Evolutionary conservation across 1,140 invertebrate species (phyloP).

Genomic region (Branchinecta lynchi): DNA sequence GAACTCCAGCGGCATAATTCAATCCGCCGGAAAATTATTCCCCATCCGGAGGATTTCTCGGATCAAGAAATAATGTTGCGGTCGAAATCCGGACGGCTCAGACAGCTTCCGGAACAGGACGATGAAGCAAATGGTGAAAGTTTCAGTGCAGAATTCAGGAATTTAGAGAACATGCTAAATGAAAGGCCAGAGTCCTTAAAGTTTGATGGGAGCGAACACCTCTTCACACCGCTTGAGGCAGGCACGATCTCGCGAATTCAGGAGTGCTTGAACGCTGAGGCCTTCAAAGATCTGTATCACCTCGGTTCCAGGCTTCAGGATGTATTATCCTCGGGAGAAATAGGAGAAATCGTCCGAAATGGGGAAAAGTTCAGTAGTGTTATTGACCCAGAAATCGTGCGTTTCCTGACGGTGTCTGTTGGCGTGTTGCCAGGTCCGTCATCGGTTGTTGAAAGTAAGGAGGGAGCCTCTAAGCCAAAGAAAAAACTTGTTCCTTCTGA

Average conservation of each 20-base stretch:
- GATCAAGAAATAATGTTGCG: background rate
- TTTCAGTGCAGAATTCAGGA: background rate
- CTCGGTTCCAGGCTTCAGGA: conserved; percentile 30
- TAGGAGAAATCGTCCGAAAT: conserved; percentile 32
- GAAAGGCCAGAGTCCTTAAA: background rate
- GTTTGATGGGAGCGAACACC: background rate
- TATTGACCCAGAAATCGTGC: conserved; percentile 28
- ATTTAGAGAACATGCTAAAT: background rate
- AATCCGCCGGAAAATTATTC: conserved; percentile 26
- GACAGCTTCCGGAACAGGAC: background rate
- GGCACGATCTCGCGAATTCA: conserved; percentile 26
- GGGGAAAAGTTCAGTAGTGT: conserved; percentile 28
- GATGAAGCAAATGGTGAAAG: background rate
- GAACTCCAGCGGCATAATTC: conserved; percentile 27
- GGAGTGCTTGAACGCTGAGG: conserved; percentile 28
- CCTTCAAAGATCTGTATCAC: conserved; percentile 30
- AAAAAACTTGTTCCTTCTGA: background rate
- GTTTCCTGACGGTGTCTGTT: conserved; percentile 24
- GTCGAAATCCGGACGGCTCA: background rate
- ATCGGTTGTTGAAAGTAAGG: background rate
- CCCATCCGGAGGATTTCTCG: conserved; percentile 22
- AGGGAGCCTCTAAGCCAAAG: background rate
- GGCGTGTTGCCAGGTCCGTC: background rate
- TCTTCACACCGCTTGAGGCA: conserved; percentile 19
- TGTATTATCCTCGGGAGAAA: conserved; percentile 29